Percentiles rank a stretch among this genome's conserved stretches.
phyloP scores from a whole-genome alignment of 2,888 invertebrate genomes.

The Pristionchus exspectatus region DNA sequence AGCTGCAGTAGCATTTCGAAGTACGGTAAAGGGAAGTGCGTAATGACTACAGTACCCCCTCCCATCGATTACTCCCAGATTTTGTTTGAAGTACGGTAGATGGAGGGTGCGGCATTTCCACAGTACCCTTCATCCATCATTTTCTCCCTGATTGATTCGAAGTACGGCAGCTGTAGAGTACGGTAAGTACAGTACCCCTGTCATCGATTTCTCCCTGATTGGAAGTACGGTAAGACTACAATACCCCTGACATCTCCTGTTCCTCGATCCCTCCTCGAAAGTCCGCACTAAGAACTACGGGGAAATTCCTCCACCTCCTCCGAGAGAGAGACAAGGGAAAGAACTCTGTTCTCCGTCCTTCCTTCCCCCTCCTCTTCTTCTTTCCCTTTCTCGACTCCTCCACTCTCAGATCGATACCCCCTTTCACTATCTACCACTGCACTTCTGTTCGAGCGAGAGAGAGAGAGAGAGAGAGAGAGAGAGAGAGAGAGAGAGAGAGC shows the following conservation, averaged over 20 bases:
- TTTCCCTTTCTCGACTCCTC: background rate
- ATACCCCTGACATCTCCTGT: background rate
- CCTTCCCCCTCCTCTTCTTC: background rate
- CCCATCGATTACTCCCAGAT: no score
- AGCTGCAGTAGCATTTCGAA: no score
- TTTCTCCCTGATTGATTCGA: no score
- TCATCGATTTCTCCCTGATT: background rate
- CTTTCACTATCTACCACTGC: background rate
- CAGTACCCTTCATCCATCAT: no score
- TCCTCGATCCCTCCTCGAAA: background rate
- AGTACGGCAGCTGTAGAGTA: background rate
- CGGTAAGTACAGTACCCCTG: background rate
- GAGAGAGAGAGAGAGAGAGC: no score
- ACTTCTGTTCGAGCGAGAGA: background rate
- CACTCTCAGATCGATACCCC: constrained; percentile 2
- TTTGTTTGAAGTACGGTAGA: no score
- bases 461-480: no score
- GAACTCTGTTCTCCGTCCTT: background rate
- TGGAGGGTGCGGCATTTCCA: no score
- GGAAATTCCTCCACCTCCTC: background rate
- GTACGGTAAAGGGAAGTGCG: no score
- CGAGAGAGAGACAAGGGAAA: background rate
- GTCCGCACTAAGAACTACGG: background rate
- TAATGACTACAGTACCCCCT: no score
- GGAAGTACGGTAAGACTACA: background rate